phyloP scores from a whole-genome alignment of 1,140 invertebrate species.

The Aporrectodea caliginosa region DNA sequence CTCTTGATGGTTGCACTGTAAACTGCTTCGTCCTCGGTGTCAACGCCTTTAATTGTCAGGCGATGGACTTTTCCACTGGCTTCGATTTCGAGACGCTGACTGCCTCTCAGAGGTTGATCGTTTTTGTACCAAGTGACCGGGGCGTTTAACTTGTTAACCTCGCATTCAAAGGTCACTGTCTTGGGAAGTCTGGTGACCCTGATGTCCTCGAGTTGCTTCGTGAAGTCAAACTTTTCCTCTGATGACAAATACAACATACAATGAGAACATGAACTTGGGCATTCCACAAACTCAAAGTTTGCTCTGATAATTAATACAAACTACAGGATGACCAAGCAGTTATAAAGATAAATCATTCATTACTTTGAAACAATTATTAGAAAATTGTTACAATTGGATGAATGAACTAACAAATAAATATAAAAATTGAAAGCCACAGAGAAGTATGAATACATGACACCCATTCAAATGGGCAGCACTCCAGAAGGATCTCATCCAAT shows the following conservation, averaged over 20 bases:
- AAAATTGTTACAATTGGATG: too few species aligned
- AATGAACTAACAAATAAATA: too few species aligned
- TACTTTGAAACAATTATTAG: too few species aligned
- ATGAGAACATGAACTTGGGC: too few species aligned
- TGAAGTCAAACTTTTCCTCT: slow-evolving; percentile 47
- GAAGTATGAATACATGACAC: too few species aligned
- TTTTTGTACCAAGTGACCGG: slow-evolving; percentile 44
- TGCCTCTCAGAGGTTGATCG: slow-evolving; percentile 29
- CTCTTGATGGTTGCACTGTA: slow-evolving; percentile 40
- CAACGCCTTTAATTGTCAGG: slow-evolving; percentile 28
- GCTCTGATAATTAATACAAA: too few species aligned
- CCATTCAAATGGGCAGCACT: too few species aligned
- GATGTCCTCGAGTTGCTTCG: slow-evolving; percentile 45
- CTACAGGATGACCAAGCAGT: too few species aligned
- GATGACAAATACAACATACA: neutral
- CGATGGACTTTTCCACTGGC: slow-evolving; percentile 7
- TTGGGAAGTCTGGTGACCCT: slow-evolving; percentile 46
- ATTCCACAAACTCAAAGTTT: too few species aligned
- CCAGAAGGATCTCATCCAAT: too few species aligned
- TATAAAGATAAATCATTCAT: too few species aligned
- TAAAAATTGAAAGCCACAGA: too few species aligned
- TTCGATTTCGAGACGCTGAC: slow-evolving; percentile 9
- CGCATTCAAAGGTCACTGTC: slow-evolving; percentile 51
- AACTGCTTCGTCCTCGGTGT: slow-evolving; percentile 34
- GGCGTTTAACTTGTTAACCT: slow-evolving; percentile 44